Base-by-base conservation (phyloP, 2,113 vertebrate genomes). In the Charina bottae region DNA sequence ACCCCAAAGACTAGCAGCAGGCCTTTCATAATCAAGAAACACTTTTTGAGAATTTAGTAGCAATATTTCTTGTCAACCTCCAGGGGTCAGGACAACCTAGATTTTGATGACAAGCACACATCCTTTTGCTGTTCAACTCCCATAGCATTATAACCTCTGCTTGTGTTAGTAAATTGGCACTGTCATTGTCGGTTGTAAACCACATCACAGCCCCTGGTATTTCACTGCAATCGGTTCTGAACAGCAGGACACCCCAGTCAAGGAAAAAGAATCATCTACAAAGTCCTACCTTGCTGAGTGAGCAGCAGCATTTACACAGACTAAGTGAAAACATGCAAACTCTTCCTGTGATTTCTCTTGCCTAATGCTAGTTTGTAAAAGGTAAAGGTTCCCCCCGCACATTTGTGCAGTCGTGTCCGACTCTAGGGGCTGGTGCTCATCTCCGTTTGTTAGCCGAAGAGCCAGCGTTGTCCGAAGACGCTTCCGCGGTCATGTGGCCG, bases 51-150 rank as follows among this genome's bases (percentile, higher is more conserved):
- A 23, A 2, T 72, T 83, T 64, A 33, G 21, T 24, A 28, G 68
- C 87, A 53, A 28, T 7, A 12, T 19, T 88, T 93, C 89, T 93
- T 89, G 90, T 78, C 72, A 92, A 94, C 97, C 97, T 97, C 97
- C 97, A 98, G 97, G 96, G 97, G 97, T 96, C 97, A 97, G 97
- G 95, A 96, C 85, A 92, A 89, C 91, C 94, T 95, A 93, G 86
- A 58, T 90, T 93, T 90, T 58, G 83, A 19, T 24, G 0, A 24
- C 56, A 90, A 7, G 0, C 11, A 87, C 60, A 24, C 0, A 86
- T 56, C 21, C 15, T 13, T 37, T 90, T 24, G 24, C 64, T 56
- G 21, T 83, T 37, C 42, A 90, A 9, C 15, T 21, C n/a, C 83
- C 64, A n/a, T 68, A 88, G 56, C 19, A 54, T 83, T 58, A 13